Base-by-base conservation (phyloP, 1,140 invertebrate genomes). In the Elymnias hypermnestra region DNA sequence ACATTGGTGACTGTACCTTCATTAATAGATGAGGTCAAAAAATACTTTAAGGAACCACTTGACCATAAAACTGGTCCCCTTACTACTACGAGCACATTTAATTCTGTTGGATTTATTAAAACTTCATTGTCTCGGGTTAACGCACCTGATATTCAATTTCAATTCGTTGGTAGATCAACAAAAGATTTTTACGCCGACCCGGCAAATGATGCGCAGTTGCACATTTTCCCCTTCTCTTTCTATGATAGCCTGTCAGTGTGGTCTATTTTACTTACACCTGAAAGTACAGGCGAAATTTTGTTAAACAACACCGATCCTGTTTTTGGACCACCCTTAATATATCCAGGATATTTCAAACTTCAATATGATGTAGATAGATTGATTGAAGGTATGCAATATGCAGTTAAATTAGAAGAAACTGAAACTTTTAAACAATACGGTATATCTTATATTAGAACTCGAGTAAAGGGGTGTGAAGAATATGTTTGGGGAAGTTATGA, bases 271-370 rank as follows among this genome's bases (percentile, higher is more conserved):
- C 48, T 94, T 44, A 84, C 89, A 26, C 94, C 94, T 1, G 90
- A 92, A 69, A 93, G 92, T 36, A 85, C 86, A 41, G 95, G 94
- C 2, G 88, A 78, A 28, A 86, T 97, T 23, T 86, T 88, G 44
- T 77, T 96, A 0, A 88, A 89, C 39, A 82, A 87, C 38, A 90
- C 81, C 2, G 89, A 96, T 83, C 94, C 94, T 7, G 41, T 83
- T 22, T 89, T 89, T 31, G 88, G 91, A 5, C 91, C 92, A 58
- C 97, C 97, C 0, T 79, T 92, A 15, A 94, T 98, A 21, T 91
- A 93, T 65, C 90, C 95, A 0, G 92, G 94, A 57, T 96, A 95
- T 66, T 91, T 94, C 22, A 82, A 86, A 7, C 75, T 90, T 67
- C 77, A 87, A 14, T 86, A 89, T 26, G 92, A 94, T 58, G 53